A percentile compares a stretch with the other conserved stretches of the same genome.
Conservation (phyloP, 2,888 invertebrate genomes). For the Sarcophaga carnaria region DNA sequence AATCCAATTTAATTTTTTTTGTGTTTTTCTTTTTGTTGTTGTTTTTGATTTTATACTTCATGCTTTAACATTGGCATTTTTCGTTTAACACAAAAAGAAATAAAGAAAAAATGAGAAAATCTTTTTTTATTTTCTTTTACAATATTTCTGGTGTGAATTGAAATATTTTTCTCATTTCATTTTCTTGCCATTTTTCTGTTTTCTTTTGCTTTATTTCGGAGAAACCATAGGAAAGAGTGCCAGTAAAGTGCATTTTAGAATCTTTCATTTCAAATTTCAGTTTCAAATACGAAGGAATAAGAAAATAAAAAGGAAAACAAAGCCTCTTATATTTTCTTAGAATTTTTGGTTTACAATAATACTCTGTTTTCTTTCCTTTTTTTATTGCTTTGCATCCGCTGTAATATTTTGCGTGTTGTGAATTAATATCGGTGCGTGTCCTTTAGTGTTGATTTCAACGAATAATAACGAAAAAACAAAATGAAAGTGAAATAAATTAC, state of each 20-base stretch:
- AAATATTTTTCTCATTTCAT: conserved; percentile 1
- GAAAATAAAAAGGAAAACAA: too few species aligned
- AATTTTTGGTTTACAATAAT: neutral
- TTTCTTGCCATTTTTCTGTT: neutral
- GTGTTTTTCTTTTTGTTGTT: neutral
- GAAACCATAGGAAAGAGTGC: neutral
- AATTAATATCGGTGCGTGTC: conserved; percentile 15
- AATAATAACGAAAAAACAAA: neutral
- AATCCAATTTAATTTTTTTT: conserved; percentile 5
- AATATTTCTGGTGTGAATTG: neutral
- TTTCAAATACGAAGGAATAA: too few species aligned
- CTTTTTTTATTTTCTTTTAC: conserved; percentile 12
- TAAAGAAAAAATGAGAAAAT: neutral
- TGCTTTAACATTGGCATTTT: conserved; percentile 40
- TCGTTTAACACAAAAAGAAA: neutral
- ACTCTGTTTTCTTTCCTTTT: neutral
- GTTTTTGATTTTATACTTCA: neutral
- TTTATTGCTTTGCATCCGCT: too few species aligned
- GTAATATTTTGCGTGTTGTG: conserved; percentile 25
- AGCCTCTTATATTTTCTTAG: neutral
- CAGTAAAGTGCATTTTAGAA: conserved; percentile 29
- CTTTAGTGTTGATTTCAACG: neutral
- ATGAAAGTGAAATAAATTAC: neutral
- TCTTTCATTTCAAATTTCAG: neutral
- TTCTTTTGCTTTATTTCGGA: neutral